Conservation (phyloP, 2,888 invertebrate genomes). For the Cataglyphis albicans region DNA sequence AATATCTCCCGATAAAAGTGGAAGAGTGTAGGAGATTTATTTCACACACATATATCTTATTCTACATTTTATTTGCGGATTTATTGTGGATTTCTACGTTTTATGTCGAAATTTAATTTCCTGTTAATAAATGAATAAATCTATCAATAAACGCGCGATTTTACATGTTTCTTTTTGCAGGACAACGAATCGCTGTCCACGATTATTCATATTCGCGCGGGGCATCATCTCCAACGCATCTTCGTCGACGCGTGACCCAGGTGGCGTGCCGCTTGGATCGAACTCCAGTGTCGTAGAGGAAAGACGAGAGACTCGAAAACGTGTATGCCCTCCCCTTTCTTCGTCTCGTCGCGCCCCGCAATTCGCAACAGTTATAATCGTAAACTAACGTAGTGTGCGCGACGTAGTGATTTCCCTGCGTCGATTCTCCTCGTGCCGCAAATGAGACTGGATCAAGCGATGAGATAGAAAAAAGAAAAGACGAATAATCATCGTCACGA, state of each 20-base stretch:
- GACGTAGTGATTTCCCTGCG: background rate
- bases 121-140: background rate
- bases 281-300: background rate
- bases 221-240: constrained; percentile 9
- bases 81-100: background rate
- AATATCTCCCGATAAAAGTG: too few relatives aligned
- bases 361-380: background rate
- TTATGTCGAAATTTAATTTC: background rate
- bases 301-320: background rate
- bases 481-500: background rate
- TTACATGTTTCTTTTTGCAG: constrained; percentile 1
- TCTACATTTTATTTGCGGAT: too few relatives aligned
- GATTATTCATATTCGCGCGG: constrained; percentile 23
- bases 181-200: background rate
- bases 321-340: background rate
- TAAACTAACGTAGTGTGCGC: background rate
- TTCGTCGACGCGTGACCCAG: constrained; percentile 8
- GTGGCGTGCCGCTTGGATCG: constrained; percentile 41
- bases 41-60: too few relatives aligned
- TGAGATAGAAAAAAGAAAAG: background rate
- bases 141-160: background rate
- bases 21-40: too few relatives aligned
- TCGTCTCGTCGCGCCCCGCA: background rate
- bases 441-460: background rate
- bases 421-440: background rate